Conservation (phyloP, 2,888 invertebrate species). For the Mythimna albipuncta region DNA sequence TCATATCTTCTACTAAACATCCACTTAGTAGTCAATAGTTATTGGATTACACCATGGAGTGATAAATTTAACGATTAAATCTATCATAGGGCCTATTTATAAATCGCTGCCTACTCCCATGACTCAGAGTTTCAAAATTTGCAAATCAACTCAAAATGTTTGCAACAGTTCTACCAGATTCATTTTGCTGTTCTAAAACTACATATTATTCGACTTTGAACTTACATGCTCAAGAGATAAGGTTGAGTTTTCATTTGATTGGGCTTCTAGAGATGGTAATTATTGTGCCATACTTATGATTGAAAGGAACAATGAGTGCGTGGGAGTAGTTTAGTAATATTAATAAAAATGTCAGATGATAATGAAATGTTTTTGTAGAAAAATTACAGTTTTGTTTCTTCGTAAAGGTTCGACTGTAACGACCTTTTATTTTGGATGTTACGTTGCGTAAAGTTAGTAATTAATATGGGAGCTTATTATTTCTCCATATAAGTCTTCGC, state of each 20-base stretch:
- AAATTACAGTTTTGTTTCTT: conserved; percentile 64
- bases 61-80: conserved; percentile 79
- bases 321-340: conserved; percentile 80
- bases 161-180: conserved; percentile 37
- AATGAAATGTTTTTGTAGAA: conserved; percentile 64
- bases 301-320: conserved; percentile 77
- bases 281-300: conserved; percentile 62
- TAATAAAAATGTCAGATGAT: conserved; percentile 78
- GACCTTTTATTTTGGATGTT: conserved; percentile 44
- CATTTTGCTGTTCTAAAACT: conserved; percentile 46
- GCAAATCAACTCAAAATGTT: conserved; percentile 71
- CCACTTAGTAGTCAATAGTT: conserved; percentile 61
- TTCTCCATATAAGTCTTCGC: neutral
- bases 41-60: conserved; percentile 74
- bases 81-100: conserved; percentile 68
- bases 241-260: conserved; percentile 15
- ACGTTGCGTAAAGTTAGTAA: conserved; percentile 32
- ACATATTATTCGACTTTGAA: neutral
- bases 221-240: rapidly evolving
- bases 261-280: conserved; percentile 21
- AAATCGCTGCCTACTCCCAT: conserved; percentile 71
- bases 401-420: conserved; percentile 51
- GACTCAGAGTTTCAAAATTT: conserved; percentile 76
- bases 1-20: conserved; percentile 52
- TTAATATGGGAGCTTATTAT: conserved; percentile 30